Percentiles rank a stretch among this genome's conserved stretches.
Evolutionary conservation across 2,888 invertebrate species (phyloP).

Genomic region (Neoaliturus tenellus): DNA sequence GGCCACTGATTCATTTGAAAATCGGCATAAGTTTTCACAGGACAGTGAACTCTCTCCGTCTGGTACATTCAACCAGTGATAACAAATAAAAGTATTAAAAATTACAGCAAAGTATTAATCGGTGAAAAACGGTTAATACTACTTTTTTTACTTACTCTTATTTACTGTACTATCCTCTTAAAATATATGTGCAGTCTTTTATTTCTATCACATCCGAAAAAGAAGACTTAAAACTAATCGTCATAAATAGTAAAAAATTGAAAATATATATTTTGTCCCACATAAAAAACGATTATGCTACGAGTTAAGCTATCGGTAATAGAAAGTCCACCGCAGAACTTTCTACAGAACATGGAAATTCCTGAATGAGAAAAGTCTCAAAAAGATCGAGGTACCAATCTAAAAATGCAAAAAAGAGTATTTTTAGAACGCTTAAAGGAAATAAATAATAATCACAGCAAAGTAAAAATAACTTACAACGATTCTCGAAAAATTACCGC

Average conservation of each 20-base stretch:
- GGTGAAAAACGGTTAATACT: conserved; percentile 19
- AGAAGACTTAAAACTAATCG: conserved; percentile 20
- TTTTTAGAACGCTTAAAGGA: not conserved
- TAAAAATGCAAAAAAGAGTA: not conserved
- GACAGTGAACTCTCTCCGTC: not conserved
- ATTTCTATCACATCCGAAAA: conserved; percentile 39
- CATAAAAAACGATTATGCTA: not conserved
- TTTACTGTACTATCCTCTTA: conserved; percentile 31
- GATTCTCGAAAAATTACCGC: conserved; percentile 55
- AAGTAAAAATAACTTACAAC: conserved; percentile 38
- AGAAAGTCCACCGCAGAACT: not conserved
- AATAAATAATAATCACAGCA: conserved; percentile 51
- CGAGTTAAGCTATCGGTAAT: not conserved
- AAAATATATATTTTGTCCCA: conserved; percentile 15
- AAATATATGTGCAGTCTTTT: conserved; percentile 40
- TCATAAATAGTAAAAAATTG: conserved; percentile 1
- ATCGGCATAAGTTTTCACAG: conserved; percentile 6
- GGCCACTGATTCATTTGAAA: conserved; percentile 18
- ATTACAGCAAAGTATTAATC: conserved; percentile 26
- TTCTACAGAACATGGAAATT: conserved; percentile 7
- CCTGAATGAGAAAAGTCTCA: not conserved
- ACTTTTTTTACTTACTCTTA: not conserved
- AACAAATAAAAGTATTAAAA: not conserved
- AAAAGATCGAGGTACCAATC: not conserved
- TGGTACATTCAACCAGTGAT: not conserved